These are phyloP conservation scores for Platysternon megacephalum DNA, from an alignment of 2,113 vertebrate genomes.

Conservation along the genomic window DNA sequence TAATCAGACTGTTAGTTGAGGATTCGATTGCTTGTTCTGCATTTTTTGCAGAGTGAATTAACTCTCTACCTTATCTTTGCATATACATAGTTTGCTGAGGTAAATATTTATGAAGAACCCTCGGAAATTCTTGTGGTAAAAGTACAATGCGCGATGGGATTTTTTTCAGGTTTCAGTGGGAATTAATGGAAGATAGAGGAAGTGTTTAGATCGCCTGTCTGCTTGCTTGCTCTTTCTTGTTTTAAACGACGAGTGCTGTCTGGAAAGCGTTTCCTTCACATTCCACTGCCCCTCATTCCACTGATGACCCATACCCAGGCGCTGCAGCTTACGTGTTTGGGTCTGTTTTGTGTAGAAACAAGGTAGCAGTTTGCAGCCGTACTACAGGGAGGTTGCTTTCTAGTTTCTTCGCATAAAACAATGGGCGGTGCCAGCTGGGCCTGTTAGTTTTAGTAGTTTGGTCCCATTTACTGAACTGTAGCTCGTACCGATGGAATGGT, in stretches of 20 bases:
- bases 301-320: accelerated
- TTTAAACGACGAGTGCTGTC: background rate
- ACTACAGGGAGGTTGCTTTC: background rate
- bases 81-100: background rate
- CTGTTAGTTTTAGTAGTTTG: background rate
- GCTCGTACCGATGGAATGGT: conserved; percentile 29
- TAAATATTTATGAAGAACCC: background rate
- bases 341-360: background rate
- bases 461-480: background rate
- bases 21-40: background rate
- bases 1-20: background rate
- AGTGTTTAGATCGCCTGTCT: background rate
- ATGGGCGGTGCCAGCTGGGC: background rate
- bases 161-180: background rate
- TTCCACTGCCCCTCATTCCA: background rate
- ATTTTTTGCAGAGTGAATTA: background rate
- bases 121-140: background rate
- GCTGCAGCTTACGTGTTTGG: background rate
- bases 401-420: background rate
- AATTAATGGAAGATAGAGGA: background rate
- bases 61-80: background rate
- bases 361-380: background rate
- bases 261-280: accelerated
- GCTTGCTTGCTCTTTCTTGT: background rate
- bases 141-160: background rate